Evolutionary conservation across 2,797 vertebrate species (phyloP).

Genomic region (Rhinophrynus dorsalis): DNA sequence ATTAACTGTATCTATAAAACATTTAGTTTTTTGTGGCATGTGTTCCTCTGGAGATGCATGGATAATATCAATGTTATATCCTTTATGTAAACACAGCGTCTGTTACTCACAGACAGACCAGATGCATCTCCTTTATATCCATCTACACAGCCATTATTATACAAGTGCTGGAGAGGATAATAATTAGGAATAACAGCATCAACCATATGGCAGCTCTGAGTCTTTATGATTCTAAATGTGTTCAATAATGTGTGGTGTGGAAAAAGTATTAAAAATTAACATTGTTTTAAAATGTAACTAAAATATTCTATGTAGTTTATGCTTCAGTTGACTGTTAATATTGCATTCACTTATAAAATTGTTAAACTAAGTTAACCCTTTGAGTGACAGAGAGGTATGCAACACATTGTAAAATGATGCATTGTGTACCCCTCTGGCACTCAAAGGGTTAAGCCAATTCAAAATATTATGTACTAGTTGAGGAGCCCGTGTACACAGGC

Average conservation of each 20-base stretch:
- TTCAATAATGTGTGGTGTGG: constrained; percentile 50
- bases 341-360: no score
- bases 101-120: constrained; percentile 51
- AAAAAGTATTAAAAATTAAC: no score
- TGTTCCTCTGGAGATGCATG: constrained; percentile 50
- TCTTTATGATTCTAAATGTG: constrained; percentile 58
- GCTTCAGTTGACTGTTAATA: no score
- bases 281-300: background rate
- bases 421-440: no score
- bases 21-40: constrained; percentile 10
- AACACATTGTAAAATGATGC: no score
- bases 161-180: constrained; percentile 49
- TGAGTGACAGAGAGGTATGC: no score
- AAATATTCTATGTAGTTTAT: background rate
- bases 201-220: constrained; percentile 49
- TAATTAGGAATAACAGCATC: constrained; percentile 54
- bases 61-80: constrained; percentile 48
- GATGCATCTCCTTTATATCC: constrained; percentile 53
- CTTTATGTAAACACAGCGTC: constrained; percentile 51
- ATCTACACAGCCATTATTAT: constrained; percentile 51
- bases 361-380: no score
- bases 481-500: no score
- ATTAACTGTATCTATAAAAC: constrained; percentile 17
- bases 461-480: no score
- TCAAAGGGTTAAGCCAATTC: no score